Conservation (phyloP, 2,797 vertebrate genomes). For the Sebastes steindachneri region DNA sequence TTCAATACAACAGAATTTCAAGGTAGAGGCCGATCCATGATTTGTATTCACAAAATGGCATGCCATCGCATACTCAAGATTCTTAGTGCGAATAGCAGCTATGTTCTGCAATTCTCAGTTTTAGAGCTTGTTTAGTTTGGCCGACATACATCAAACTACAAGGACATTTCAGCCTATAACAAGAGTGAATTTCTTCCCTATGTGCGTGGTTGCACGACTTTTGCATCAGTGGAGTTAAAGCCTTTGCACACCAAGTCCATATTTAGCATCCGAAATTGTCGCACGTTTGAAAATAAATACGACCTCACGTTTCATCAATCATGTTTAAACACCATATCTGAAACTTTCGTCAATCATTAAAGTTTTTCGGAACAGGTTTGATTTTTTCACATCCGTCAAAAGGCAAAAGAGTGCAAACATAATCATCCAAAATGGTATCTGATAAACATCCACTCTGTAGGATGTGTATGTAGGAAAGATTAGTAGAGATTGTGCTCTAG, state of each 20-base stretch:
- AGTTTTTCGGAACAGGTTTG: background rate
- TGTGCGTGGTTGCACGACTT: rapidly evolving
- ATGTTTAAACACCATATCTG: background rate
- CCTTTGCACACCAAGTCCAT: background rate
- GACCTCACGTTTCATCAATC: background rate
- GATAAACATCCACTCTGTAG: background rate
- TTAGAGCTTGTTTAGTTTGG: background rate
- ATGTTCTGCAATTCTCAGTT: background rate
- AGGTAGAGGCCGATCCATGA: background rate
- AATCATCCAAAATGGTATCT: background rate
- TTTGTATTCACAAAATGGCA: background rate
- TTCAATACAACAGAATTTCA: background rate
- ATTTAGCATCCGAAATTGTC: background rate
- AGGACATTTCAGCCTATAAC: background rate
- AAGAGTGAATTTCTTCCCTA: background rate
- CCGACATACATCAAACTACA: background rate
- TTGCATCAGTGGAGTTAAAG: background rate
- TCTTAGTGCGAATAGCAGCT: background rate
- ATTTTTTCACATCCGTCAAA: background rate
- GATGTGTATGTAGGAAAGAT: background rate
- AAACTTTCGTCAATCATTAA: rapidly evolving
- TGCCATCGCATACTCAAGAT: background rate
- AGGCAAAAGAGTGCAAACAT: background rate
- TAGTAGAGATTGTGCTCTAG: background rate
- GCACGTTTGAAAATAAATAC: background rate